Evolutionary conservation across 2,113 vertebrate genomes (phyloP), one percentile per base, ranked within the genome.

Genomic region (Hipposideros armiger): DNA sequence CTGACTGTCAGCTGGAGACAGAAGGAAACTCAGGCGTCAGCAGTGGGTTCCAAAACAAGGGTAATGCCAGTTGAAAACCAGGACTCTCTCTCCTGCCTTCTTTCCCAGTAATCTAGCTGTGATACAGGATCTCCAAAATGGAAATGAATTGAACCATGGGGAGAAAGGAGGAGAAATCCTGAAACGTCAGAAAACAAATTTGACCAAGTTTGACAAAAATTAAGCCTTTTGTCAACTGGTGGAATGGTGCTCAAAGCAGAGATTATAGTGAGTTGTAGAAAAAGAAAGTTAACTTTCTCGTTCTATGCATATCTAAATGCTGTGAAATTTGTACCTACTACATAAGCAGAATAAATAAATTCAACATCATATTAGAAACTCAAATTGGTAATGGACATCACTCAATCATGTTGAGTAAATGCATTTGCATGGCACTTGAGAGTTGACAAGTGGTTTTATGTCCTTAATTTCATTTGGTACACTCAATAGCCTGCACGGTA

Each of bases 391-490:
- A 88, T 69, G 47, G 30, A 30, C 32, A 28, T 72, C 9, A 0
- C 8, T 91, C 36, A 74, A 9, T 26, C 22, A 11, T 36, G 58
- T 66, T 32, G n/a, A 92, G 7, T 47, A 58, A 72, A 24, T 56
- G 20, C 3, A 3, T 88, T 84, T 72, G 5, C 28, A n/a, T 26
- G 20, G 7, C 70, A 66, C 56, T 88, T 76, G 81, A 36, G 60
- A 82, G 14, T 56, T 74, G 84, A 78, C 50, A 70, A 89, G 62
- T 14, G 11, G 7, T 85, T 93, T 88, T 78, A 67, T 32, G 20
- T 73, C 16, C n/a, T 42, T 74, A 92, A 83, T 97, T 24, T 89
- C 42, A 80, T 95, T 90, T 94, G 81, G 6, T 58, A 10, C 36
- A 81, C 26, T 97, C 56, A 82, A 13, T 56, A 86, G 8, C 69